Evolutionary conservation across 2,888 invertebrate species (phyloP).

Genomic region (Drosophila anomalata): DNA sequence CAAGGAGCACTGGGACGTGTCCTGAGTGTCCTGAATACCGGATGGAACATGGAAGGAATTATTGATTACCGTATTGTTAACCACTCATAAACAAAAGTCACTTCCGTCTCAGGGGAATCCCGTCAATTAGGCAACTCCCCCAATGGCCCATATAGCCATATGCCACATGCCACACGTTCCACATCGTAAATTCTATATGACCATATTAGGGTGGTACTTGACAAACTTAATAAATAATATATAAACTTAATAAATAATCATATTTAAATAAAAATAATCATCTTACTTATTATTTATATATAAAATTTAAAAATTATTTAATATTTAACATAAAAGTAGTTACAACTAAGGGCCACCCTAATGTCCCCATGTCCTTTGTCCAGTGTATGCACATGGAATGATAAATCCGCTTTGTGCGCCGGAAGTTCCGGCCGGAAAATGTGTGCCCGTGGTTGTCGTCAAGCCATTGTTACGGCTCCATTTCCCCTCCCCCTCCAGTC

Average conservation of each 20-base stretch:
- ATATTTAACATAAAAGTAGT: too few relatives aligned
- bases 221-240: too few relatives aligned
- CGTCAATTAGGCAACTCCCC: slow-evolving; percentile 26
- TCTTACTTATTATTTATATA: not conserved
- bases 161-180: slow-evolving; percentile 21
- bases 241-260: too few relatives aligned
- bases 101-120: slow-evolving; percentile 21
- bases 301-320: not conserved
- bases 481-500: not conserved
- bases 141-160: slow-evolving; percentile 19
- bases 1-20: not conserved
- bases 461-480: slow-evolving; percentile 20
- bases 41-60: slow-evolving; percentile 16
- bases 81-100: slow-evolving; percentile 29
- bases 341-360: slow-evolving; percentile 3
- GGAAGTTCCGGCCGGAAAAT: slow-evolving; percentile 41
- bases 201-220: not conserved
- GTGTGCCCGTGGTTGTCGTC: slow-evolving; percentile 28
- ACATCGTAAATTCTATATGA: slow-evolving; percentile 4
- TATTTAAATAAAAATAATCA: not conserved
- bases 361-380: slow-evolving; percentile 6
- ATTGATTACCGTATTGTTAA: slow-evolving; percentile 31
- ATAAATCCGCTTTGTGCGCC: slow-evolving; percentile 47
- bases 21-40: not conserved
- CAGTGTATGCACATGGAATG: slow-evolving; percentile 23